Evolutionary conservation across 2,113 vertebrate species (phyloP).

Genomic region (Amblyornis subalaris): DNA sequence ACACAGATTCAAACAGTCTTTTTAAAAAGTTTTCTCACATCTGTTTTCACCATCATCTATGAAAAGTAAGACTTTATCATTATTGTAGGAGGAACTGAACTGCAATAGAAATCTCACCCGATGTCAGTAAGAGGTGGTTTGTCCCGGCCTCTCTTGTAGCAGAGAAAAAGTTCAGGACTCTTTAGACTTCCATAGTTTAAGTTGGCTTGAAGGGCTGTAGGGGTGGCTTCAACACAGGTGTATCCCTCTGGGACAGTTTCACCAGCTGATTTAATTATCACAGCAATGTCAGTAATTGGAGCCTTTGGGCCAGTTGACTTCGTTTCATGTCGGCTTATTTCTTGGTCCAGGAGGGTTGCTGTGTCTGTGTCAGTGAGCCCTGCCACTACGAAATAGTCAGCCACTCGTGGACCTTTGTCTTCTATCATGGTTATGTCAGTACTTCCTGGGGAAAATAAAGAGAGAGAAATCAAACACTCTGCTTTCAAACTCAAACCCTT

Average conservation of each 20-base stretch:
- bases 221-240: conserved; percentile 91
- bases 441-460: conserved; percentile 49
- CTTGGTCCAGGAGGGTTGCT: conserved; percentile 87
- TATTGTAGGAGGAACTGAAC: not conserved
- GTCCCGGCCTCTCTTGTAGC: conserved; percentile 88
- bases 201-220: conserved; percentile 90
- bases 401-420: conserved; percentile 94
- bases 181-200: conserved; percentile 97
- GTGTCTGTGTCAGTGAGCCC: conserved; percentile 93
- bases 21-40: not conserved
- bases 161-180: conserved; percentile 94
- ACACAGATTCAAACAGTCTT: not conserved
- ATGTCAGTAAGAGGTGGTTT: conserved; percentile 92
- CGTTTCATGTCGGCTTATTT: conserved; percentile 83
- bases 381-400: conserved; percentile 97
- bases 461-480: not conserved
- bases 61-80: not conserved
- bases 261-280: conserved; percentile 92
- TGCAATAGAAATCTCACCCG: conserved; percentile 75
- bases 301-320: conserved; percentile 90
- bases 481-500: not conserved
- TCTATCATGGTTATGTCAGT: conserved; percentile 85
- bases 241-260: conserved; percentile 93
- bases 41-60: not conserved
- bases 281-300: conserved; percentile 92